Evolutionary conservation across 2,113 vertebrate genomes (phyloP), one percentile per base, ranked within the genome.

Genomic region (Otis tarda): DNA sequence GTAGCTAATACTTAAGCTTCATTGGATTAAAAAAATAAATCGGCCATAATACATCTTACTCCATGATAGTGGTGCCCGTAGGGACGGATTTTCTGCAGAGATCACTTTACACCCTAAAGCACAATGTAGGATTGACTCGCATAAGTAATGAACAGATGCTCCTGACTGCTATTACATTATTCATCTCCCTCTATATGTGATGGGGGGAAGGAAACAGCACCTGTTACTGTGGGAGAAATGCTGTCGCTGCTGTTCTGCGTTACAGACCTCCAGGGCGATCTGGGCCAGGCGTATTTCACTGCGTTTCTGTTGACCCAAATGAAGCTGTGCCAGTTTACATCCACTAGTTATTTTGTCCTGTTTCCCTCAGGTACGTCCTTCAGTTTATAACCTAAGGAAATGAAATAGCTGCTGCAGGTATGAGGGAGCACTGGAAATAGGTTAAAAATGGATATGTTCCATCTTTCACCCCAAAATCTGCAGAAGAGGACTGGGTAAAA

Each of bases 31-130:
- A 94, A 93, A 89, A 81, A 83, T 77, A 78, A 94, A 90, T 75
- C 79, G 35, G 30, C 90, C 10, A 0, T 92, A 83, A 74, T 74
- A 73, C 71, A 63, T 90, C 78, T 95, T 83, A 73, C 47, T 96
- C 25, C 0, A 0, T 71, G 88, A 63, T 55, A 80, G 82, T n/a
- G 55, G 82, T 81, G 79, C 82, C 90, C 16, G 1, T 25, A 56
- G 78, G 92, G 95, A 90, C 81, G 92, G 94, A 94, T 97, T 96
- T 96, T 88, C 85, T 81, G 79, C 86, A 93, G 64, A 68, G 85
- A 95, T 95, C 64, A 3, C 82, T 96, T 97, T 93, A 93, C 79
- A 74, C 90, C 94, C 94, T 91, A 82, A 93, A 92, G 90, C 84
- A 85, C 75, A 74, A 78, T 83, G 88, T 63, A 43, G 75, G 92